phyloP scores from a whole-genome alignment of 1,140 invertebrate species.

The Drosophila parvula region DNA sequence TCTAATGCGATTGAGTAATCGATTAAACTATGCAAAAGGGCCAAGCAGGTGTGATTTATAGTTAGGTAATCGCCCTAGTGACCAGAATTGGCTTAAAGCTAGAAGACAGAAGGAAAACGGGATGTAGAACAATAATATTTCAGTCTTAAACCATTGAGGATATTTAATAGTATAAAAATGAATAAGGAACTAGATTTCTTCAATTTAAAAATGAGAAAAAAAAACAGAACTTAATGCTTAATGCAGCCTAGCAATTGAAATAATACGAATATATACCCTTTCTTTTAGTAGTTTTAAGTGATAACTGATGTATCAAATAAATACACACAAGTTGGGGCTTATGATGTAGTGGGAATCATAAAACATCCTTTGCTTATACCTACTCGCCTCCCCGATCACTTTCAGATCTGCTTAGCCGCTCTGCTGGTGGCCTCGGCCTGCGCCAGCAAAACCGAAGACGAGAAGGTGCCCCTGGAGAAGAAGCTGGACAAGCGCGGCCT shows the following conservation, averaged over 20 bases:
- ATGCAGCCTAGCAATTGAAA: too few relatives aligned
- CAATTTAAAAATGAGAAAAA: too few relatives aligned
- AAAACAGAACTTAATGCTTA: too few relatives aligned
- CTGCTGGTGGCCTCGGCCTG: conserved; percentile 88
- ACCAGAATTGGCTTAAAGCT: conserved; percentile 11
- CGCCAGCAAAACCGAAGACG: conserved; percentile 84
- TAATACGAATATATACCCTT: too few relatives aligned
- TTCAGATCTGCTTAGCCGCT: conserved; percentile 89
- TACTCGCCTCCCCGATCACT: conserved; percentile 1
- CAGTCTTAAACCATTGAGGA: background rate
- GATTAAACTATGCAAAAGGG: conserved; percentile 26
- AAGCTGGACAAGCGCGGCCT: conserved; percentile 87
- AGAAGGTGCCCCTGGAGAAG: conserved; percentile 87
- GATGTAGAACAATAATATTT: background rate
- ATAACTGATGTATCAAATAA: too few relatives aligned
- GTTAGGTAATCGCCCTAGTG: conserved; percentile 8
- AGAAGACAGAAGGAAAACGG: background rate
- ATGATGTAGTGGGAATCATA: too few relatives aligned
- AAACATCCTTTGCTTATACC: conserved; percentile 1
- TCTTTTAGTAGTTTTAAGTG: too few relatives aligned
- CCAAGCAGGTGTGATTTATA: conserved; percentile 1
- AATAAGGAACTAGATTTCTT: too few relatives aligned
- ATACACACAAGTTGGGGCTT: too few relatives aligned
- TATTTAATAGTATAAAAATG: background rate
- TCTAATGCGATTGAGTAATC: conserved; percentile 74